Evolutionary conservation across 2,888 invertebrate genomes (phyloP).

Genomic region (Bellardia bayeri): DNA sequence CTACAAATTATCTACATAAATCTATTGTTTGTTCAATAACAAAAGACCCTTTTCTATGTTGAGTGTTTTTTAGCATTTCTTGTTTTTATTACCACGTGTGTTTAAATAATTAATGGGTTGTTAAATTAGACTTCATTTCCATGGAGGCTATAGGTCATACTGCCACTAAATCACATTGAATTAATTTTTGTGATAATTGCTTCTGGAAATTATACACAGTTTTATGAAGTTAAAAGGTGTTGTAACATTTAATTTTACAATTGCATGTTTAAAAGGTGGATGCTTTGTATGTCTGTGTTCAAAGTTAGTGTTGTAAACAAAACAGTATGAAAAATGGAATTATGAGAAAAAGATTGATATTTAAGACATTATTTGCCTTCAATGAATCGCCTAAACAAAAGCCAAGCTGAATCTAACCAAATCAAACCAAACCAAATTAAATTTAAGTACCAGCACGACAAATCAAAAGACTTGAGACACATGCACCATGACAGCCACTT

Average conservation of each 20-base stretch:
- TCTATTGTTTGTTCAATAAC: not conserved
- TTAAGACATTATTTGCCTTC: constrained; percentile 30
- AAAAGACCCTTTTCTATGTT: constrained; percentile 39
- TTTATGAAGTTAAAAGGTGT: constrained; percentile 37
- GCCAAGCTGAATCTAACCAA: not conserved
- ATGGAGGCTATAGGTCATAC: constrained; percentile 17
- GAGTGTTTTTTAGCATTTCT: not conserved
- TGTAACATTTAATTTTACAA: constrained; percentile 53
- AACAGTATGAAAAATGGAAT: constrained; percentile 12
- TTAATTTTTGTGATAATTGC: constrained; percentile 51
- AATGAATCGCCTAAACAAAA: constrained; percentile 2
- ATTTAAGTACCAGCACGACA: constrained; percentile 38
- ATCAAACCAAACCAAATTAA: not conserved
- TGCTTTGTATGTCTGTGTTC: not conserved
- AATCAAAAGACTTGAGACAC: constrained; percentile 68
- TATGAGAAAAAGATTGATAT: constrained; percentile 50
- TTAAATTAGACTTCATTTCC: not conserved
- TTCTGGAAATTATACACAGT: constrained; percentile 21
- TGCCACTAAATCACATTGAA: constrained; percentile 26
- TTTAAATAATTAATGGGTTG: constrained; percentile 27
- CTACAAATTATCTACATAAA: not conserved
- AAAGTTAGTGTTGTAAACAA: not conserved
- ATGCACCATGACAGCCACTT: constrained; percentile 26
- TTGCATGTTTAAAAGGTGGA: constrained; percentile 46
- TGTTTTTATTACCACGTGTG: constrained; percentile 5